Evolutionary conservation across 2,113 vertebrate species (phyloP), one percentile per base, ranked within the genome.

Genomic region (Dasyprocta punctata): DNA sequence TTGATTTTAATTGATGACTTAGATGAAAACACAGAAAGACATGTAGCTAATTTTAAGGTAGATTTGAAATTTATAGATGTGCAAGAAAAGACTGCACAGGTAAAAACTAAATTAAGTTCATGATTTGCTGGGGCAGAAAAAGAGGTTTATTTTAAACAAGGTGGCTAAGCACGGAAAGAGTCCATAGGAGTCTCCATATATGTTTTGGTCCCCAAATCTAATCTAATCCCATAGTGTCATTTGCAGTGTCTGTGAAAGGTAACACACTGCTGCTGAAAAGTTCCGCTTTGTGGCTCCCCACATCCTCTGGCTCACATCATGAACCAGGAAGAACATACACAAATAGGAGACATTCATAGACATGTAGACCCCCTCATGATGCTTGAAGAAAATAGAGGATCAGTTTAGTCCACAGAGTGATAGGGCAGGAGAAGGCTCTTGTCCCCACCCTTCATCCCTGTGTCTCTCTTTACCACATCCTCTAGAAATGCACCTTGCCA

Each of bases 51-150:
- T 60, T 36, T n/a, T 54, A 86, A 52, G 22, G 28, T 11, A 80
- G n/a, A 44, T 26, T 65, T 73, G 33, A 20, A 19, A 24, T 77
- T 61, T 92, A 44, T n/a, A 94, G 54, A 80, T 41, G 30, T 92
- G 83, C 30, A 80, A 65, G 54, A 84, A 82, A 85, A 93, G 36
- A 85, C 33, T 24, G 30, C 4, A 30, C 22, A 44, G 67, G 22
- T 90, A 90, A 85, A 96, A 87, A 54, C 10, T 87, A 28, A 82
- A 44, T 88, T 77, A 95, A 89, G 33, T 83, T 65, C 54, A 11
- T 93, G 38, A 67, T n/a, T 92, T 91, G 52, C 24, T 92, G 41
- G n/a, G 52, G 54, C 7, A 71, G 13, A 38, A 33, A 90, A 92
- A 58, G 8, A 94, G 44, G 33, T 63, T 28, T 85, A 67, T 58